Percentiles rank a stretch among this genome's conserved stretches.
Conservation (phyloP, 2,113 vertebrate species). For the Phrynocephalus versicolor region DNA sequence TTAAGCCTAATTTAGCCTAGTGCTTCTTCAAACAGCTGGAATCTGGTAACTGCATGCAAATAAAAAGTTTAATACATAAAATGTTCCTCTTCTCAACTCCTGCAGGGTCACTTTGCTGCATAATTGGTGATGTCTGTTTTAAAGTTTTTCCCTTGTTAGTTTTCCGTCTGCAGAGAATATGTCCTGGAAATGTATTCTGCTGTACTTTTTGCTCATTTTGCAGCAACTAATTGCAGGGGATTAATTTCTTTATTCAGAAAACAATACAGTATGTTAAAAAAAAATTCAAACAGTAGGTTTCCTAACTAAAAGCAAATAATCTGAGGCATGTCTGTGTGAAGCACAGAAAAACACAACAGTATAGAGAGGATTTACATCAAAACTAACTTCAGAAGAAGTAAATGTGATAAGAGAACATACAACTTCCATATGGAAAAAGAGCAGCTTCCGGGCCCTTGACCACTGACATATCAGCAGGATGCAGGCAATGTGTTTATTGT, state of each 20-base stretch:
- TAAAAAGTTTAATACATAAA: not conserved
- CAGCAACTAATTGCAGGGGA: not conserved
- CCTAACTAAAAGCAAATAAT: not conserved
- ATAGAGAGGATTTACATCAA: not conserved
- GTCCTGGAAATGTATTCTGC: not conserved
- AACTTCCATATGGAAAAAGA: accelerated
- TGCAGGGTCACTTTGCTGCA: not conserved
- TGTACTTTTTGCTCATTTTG: not conserved
- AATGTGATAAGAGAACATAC: not conserved
- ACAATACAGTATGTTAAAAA: not conserved
- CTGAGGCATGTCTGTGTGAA: not conserved
- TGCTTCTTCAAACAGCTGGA: slow-evolving; percentile 28
- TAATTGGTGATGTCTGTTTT: not conserved
- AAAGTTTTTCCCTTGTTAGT: not conserved
- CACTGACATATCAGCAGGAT: not conserved
- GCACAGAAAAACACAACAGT: not conserved
- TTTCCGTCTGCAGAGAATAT: not conserved
- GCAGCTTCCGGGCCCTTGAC: not conserved
- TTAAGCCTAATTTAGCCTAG: slow-evolving; percentile 18
- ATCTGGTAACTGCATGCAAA: slow-evolving; percentile 39
- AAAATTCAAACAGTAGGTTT: not conserved
- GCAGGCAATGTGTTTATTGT: not conserved
- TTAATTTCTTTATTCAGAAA: not conserved
- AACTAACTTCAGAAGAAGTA: not conserved
- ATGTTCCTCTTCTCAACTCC: not conserved